Conservation (phyloP, 92 coral and sea anemone genomes). For the Nematostella vectensis region DNA sequence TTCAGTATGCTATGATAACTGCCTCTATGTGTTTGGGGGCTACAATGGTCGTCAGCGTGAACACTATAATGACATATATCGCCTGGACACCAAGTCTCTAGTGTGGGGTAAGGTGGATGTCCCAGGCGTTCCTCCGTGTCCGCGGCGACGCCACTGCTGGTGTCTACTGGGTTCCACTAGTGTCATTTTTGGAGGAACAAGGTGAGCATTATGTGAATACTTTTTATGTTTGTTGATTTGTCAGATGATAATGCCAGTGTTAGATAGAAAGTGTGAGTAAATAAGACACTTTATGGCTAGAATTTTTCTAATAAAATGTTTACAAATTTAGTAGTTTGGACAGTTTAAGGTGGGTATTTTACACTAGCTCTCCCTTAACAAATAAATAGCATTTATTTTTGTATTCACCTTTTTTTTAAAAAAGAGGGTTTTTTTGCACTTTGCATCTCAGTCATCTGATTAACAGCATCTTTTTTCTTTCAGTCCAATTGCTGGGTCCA, state of each 20-base stretch:
- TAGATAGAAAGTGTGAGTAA: no score
- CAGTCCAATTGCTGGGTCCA: constrained; percentile 74
- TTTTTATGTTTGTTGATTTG: not conserved
- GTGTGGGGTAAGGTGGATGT: constrained; percentile 59
- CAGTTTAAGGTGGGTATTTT: no score
- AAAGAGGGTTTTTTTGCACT: no score
- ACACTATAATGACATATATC: constrained; percentile 79
- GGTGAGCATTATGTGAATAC: constrained; percentile 34
- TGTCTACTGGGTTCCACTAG: constrained; percentile 66
- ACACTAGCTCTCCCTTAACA: no score
- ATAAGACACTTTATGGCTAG: not conserved
- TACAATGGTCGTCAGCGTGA: constrained; percentile 73
- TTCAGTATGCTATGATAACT: constrained; percentile 61
- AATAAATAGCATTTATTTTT: no score
- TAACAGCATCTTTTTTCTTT: constrained; percentile 7
- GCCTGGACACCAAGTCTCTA: constrained; percentile 68
- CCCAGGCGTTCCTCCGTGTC: constrained; percentile 73
- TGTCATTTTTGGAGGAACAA: constrained; percentile 87
- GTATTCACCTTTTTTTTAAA: no score
- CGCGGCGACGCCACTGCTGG: constrained; percentile 89
- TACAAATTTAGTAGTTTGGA: not conserved
- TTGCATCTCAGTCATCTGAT: no score
- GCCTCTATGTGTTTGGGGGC: constrained; percentile 85
- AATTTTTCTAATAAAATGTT: not conserved
- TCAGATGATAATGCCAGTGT: not conserved